phyloP scores from a whole-genome alignment of 2,888 invertebrate species.

The Oxytorus armatus region DNA sequence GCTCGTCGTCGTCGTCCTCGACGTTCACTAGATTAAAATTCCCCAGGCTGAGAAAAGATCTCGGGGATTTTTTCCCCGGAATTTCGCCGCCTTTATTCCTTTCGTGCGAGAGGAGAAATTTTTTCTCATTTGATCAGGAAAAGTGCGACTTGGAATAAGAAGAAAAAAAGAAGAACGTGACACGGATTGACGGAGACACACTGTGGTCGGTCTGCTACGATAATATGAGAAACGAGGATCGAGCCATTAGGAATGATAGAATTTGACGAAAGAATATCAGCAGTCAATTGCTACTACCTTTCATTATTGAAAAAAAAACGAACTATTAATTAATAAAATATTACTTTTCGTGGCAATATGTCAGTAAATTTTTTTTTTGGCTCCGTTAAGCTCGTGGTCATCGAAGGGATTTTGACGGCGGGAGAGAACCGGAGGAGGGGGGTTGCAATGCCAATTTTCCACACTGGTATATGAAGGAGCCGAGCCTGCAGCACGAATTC shows the following conservation, averaged over 20 bases:
- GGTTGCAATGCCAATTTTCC: not conserved
- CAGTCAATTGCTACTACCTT: not conserved
- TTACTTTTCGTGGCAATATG: not conserved
- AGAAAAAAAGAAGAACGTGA: conserved; percentile 12
- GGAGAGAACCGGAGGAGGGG: too few relatives aligned
- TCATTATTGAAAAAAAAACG: not conserved
- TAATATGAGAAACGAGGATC: not conserved
- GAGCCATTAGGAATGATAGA: not conserved
- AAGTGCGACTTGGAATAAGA: conserved; percentile 41
- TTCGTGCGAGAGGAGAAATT: conserved; percentile 12
- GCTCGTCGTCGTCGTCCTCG: conserved; percentile 27
- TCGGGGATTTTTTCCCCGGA: conserved; percentile 18
- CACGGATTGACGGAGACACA: conserved; percentile 7
- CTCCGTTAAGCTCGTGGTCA: conserved; percentile 41
- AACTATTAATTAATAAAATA: not conserved
- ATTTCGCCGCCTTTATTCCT: conserved; percentile 6
- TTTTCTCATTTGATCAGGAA: conserved; percentile 58
- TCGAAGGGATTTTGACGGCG: conserved; percentile 39
- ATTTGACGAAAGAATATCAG: not conserved
- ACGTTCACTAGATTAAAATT: conserved; percentile 50
- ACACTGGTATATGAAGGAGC: conserved; percentile 12
- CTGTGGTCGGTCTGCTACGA: not conserved
- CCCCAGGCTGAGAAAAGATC: conserved; percentile 31
- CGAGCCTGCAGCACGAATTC: conserved; percentile 70
- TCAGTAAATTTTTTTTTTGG: conserved; percentile 25